These are phyloP conservation scores for Cygnus buccinator DNA, from an alignment of 2,113 vertebrate species.

Conservation along the genomic window DNA sequence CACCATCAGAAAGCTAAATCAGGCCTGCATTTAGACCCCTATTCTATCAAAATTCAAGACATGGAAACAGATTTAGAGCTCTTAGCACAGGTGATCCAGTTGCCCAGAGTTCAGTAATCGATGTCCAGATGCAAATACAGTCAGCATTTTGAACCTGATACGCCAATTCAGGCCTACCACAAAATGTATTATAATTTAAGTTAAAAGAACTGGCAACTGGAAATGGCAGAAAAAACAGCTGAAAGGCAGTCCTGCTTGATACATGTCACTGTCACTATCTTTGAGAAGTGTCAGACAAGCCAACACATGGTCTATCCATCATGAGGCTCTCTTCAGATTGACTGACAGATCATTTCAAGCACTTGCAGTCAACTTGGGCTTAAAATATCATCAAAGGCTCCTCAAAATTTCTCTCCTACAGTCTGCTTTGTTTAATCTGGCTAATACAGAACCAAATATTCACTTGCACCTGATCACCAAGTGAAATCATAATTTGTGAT, in stretches of 20 bases:
- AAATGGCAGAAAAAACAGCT: slow-evolving; percentile 46
- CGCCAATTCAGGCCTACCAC: neutral
- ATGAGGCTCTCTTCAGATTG: slow-evolving; percentile 2
- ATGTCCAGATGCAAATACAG: neutral
- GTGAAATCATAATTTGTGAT: neutral
- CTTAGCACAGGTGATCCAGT: neutral
- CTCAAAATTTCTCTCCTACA: neutral
- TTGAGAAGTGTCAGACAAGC: slow-evolving; percentile 60
- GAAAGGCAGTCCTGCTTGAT: slow-evolving; percentile 53
- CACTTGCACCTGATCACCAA: neutral
- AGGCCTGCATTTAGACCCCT: neutral
- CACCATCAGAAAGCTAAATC: neutral
- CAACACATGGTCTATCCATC: slow-evolving; percentile 57
- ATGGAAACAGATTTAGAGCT: neutral
- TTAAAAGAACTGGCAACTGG: neutral
- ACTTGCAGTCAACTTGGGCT: neutral
- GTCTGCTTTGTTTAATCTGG: neutral
- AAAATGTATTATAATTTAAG: neutral
- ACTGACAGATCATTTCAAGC: slow-evolving; percentile 42
- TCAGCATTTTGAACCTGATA: neutral
- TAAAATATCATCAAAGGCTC: neutral
- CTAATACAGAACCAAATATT: neutral
- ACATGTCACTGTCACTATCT: slow-evolving; percentile 51
- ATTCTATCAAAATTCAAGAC: neutral
- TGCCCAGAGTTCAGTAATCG: neutral